Conservation (phyloP, 2,888 invertebrate genomes). For the Mechanitis mazaeus region DNA sequence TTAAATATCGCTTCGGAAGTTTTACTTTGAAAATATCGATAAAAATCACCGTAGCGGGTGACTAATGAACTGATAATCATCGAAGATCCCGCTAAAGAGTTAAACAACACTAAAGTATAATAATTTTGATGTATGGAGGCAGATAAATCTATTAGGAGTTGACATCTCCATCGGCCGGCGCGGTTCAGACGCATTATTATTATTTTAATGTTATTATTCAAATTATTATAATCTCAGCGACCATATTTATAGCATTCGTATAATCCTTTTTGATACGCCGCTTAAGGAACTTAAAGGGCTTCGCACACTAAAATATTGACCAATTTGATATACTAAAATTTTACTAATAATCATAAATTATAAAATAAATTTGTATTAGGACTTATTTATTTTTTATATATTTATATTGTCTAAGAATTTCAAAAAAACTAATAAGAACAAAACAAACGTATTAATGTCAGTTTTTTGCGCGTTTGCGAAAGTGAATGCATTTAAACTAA, state of each 20-base stretch:
- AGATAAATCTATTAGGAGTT: slow-evolving; percentile 70
- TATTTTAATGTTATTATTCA: slow-evolving; percentile 73
- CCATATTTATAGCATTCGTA: slow-evolving; percentile 65
- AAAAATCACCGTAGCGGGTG: slow-evolving; percentile 39
- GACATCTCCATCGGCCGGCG: slow-evolving; percentile 55
- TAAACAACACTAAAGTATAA: slow-evolving; percentile 48
- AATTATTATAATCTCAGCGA: slow-evolving; percentile 70
- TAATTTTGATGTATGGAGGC: slow-evolving; percentile 51
- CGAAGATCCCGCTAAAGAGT: slow-evolving; percentile 37
- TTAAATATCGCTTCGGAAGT: slow-evolving; percentile 22
- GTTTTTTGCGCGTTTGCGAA: too few relatives aligned
- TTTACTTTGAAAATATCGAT: slow-evolving; percentile 34
- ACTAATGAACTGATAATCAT: slow-evolving; percentile 59
- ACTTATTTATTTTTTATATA: too few relatives aligned
- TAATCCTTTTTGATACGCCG: slow-evolving; percentile 72
- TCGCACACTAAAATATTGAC: slow-evolving; percentile 29
- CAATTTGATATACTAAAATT: neutral
- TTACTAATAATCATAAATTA: too few relatives aligned
- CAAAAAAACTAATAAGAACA: too few relatives aligned
- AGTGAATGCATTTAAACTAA: too few relatives aligned
- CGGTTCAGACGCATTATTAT: slow-evolving; percentile 56
- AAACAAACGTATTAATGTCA: too few relatives aligned
- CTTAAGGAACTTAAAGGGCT: slow-evolving; percentile 42
- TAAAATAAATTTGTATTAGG: too few relatives aligned
- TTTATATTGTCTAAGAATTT: too few relatives aligned